These are phyloP conservation scores for Podilymbus podiceps DNA, from an alignment of 2,113 vertebrate genomes.

Conservation along the genomic window DNA sequence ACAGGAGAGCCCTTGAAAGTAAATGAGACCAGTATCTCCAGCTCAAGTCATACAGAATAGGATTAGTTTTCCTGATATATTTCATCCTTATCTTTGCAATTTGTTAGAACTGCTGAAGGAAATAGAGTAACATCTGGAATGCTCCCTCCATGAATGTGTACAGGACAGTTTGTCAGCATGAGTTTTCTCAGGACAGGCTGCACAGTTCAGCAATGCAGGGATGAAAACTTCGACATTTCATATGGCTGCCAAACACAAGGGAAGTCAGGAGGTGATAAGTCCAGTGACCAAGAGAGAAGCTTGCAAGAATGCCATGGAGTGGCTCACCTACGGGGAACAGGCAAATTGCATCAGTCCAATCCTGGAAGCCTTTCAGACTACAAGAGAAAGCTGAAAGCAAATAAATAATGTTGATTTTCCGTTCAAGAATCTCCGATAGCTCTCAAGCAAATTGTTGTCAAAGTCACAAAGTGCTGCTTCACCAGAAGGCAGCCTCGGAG, in stretches of 20 bases:
- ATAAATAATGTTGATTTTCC: background rate
- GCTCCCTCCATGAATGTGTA: background rate
- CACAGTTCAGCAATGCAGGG: background rate
- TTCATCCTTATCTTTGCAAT: background rate
- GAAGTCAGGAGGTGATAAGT: background rate
- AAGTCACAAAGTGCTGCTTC: background rate
- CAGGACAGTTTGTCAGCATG: background rate
- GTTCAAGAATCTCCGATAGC: background rate
- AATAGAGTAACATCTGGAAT: background rate
- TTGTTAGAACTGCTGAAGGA: background rate
- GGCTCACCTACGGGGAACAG: background rate
- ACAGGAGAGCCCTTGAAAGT: background rate
- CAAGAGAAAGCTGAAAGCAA: background rate
- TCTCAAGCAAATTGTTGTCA: background rate
- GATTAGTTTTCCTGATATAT: background rate
- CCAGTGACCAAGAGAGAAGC: background rate
- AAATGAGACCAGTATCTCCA: background rate
- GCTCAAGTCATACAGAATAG: background rate
- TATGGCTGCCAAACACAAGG: background rate
- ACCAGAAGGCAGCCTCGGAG: background rate
- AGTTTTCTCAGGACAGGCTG: background rate
- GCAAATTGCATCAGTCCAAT: background rate
- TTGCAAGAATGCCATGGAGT: background rate
- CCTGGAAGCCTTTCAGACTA: background rate
- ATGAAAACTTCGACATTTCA: background rate